Base-by-base conservation (phyloP, 1,140 invertebrate species). In the Tetragonula clypearis region DNA sequence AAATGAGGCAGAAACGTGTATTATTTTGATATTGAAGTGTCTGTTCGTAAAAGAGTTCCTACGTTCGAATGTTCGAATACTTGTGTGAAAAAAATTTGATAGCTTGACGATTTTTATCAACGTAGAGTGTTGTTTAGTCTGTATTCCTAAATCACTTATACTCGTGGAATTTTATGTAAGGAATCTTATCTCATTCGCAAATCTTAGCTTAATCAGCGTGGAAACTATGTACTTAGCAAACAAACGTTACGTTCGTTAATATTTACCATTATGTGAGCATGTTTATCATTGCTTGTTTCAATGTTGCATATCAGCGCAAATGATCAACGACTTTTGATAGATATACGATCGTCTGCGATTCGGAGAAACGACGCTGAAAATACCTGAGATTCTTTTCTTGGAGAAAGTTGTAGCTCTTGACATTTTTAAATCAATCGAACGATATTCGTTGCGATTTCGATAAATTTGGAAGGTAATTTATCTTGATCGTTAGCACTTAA, bases 161-260 rank as follows among this genome's bases (percentile, higher is more conserved):
- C 6, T 60, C 4, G 0, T 23, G 79, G 69, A 74, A 81, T 62
- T 14, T 73, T 74, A 60, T 35, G 58, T 53, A 74, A 80, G n/a
- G 55, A 53, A 49, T 49, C 19, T 80, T 71, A 60, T 49, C 41
- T 9, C 66, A 30, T 71, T 41, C 23, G 15, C 21, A 4, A n/a
- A 53, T 71, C 5, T n/a, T 56, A 35, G 30, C 15, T 71, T 71
- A 69, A 69, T 17, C 53, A 30, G 55, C 15, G 17, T 55, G 23
- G 11, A 9, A 30, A 5, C 23, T 68, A 55, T 21, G 21, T 58
- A 11, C 17, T n/a, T 14, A 1, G 30, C 30, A n/a, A 69, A 71
- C 55, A 71, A 79, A 79, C 14, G 41, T 68, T 79, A 62, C 14
- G 35, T 14, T 23, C 21, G 74, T 12, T n/a, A 30, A 12, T 35